Evolutionary conservation across 2,113 vertebrate species (phyloP).

Genomic region (Hypocryptadius cinnamomeus): DNA sequence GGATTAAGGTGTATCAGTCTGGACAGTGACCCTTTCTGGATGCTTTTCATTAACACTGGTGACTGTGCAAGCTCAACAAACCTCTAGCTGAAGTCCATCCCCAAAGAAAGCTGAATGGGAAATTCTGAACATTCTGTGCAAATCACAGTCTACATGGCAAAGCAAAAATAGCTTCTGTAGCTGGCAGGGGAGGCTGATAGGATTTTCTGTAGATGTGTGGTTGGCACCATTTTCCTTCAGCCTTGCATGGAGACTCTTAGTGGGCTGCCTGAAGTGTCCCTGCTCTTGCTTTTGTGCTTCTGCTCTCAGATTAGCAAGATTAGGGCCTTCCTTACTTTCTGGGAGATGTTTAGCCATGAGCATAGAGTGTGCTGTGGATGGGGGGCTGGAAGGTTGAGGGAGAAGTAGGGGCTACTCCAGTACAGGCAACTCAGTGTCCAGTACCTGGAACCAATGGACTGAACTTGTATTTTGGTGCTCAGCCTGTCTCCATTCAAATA

Average conservation of each 20-base stretch:
- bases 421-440: accelerated
- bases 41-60: accelerated
- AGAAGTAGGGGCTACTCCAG: background rate
- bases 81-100: background rate
- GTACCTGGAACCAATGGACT: background rate
- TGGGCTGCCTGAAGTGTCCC: background rate
- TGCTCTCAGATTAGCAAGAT: background rate
- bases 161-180: background rate
- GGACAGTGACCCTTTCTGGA: background rate
- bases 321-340: background rate
- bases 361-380: background rate
- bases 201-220: background rate
- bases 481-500: background rate
- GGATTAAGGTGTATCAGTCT: background rate
- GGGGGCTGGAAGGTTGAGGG: accelerated
- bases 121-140: background rate
- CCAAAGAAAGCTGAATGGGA: background rate
- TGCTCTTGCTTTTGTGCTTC: background rate
- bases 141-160: background rate
- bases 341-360: background rate
- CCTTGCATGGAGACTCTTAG: background rate
- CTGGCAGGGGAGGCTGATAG: background rate
- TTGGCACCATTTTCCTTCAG: background rate
- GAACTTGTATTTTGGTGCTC: background rate
- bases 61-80: background rate